These are phyloP conservation scores for Cyclura pinguis DNA, from an alignment of 2,797 vertebrate species.

Conservation along the genomic window DNA sequence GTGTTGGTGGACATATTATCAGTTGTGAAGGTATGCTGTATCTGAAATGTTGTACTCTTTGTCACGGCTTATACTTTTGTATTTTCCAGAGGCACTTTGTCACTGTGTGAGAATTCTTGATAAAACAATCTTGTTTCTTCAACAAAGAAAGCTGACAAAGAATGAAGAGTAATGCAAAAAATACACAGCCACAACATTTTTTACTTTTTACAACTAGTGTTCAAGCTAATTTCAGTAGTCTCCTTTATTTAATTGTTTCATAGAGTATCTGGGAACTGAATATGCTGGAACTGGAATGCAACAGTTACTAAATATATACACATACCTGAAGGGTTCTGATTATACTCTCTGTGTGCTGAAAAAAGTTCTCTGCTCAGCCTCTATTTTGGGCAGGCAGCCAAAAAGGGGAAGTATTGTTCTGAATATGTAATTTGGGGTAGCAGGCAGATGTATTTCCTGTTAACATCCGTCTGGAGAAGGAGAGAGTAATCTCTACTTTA, in stretches of 20 bases:
- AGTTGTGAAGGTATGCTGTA: background rate
- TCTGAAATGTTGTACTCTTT: background rate
- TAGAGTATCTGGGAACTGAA: background rate
- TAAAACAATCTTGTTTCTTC: background rate
- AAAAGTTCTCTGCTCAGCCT: background rate
- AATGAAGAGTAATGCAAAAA: background rate
- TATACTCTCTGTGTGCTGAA: background rate
- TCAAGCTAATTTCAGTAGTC: background rate
- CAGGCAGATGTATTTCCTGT: background rate
- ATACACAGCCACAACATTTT: no score
- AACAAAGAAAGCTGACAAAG: background rate
- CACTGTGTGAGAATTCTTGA: background rate
- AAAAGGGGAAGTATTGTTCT: background rate
- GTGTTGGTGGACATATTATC: background rate
- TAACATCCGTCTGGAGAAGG: background rate
- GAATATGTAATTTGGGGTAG: background rate
- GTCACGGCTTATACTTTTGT: background rate
- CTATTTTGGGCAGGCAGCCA: background rate
- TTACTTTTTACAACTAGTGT: background rate
- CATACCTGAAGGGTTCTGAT: background rate
- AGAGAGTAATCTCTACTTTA: background rate
- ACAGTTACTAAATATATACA: slow-evolving; percentile 12
- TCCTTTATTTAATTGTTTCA: background rate
- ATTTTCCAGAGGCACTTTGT: background rate
- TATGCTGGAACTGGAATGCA: background rate